phyloP scores from a whole-genome alignment of 2,797 vertebrate species.

The Sphenodon punctatus region DNA sequence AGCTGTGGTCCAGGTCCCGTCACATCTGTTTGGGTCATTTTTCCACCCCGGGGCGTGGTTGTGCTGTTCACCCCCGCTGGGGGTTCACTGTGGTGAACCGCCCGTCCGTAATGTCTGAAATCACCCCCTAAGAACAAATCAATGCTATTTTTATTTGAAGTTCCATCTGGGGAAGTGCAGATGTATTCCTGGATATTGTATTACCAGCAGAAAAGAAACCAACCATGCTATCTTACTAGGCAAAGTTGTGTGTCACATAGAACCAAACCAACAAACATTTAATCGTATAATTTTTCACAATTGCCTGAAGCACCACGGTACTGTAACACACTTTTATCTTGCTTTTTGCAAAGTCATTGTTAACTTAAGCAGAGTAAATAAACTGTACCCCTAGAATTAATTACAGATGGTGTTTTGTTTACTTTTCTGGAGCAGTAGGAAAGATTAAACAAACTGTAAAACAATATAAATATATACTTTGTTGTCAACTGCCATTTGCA shows the following conservation, averaged over 20 bases:
- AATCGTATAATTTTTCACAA: not conserved
- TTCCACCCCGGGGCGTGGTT: no score
- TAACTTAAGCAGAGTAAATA: conserved; percentile 43
- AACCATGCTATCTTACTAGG: not conserved
- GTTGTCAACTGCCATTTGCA: conserved; percentile 25
- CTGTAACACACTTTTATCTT: conserved; percentile 1
- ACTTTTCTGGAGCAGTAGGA: not conserved
- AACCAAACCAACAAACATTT: conserved; percentile 14
- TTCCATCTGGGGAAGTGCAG: not conserved
- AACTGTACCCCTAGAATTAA: conserved; percentile 40
- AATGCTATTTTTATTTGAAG: not conserved
- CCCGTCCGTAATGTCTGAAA: no score
- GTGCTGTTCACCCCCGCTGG: no score
- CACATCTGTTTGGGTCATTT: no score
- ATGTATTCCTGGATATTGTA: not conserved
- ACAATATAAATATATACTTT: not conserved
- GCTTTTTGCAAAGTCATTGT: not conserved
- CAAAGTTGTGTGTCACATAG: conserved; percentile 25
- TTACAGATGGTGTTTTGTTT: conserved; percentile 39
- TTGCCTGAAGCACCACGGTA: conserved; percentile 21
- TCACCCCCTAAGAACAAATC: no score
- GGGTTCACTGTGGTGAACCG: no score
- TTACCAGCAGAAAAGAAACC: conserved; percentile 5
- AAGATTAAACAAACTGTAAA: conserved; percentile 35
- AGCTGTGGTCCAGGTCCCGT: no score